phyloP scores from a whole-genome alignment of 1,140 invertebrate genomes.

The Uloborus diversus region DNA sequence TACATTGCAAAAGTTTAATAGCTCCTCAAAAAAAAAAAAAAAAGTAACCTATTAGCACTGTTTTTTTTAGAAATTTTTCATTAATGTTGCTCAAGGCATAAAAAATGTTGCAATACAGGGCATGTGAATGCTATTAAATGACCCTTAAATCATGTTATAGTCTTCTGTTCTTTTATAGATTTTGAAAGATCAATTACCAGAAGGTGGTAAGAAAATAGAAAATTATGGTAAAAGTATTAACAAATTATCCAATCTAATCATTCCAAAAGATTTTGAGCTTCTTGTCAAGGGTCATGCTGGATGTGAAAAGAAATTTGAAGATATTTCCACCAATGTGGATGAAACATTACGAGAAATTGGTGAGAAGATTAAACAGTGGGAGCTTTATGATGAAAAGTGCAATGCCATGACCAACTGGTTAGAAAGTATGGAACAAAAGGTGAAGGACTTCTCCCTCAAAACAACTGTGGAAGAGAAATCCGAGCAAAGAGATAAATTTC shows the following conservation, averaged over 20 bases:
- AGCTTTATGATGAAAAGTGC: slow-evolving; percentile 86
- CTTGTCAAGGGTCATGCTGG: slow-evolving; percentile 20
- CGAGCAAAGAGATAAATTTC: slow-evolving; percentile 88
- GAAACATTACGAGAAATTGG: slow-evolving; percentile 82
- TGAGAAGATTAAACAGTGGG: slow-evolving; percentile 88
- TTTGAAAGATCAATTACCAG: slow-evolving; percentile 72
- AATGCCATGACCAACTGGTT: slow-evolving; percentile 85
- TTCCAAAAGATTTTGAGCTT: slow-evolving; percentile 27
- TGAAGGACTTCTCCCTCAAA: slow-evolving; percentile 87
- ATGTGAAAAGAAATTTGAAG: slow-evolving; percentile 26
- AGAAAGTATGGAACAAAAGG: slow-evolving; percentile 81
- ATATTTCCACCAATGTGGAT: slow-evolving; percentile 66
- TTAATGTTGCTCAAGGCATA: too few species aligned
- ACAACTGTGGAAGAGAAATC: slow-evolving; percentile 89
- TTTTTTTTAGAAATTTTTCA: too few species aligned
- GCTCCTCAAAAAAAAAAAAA: too few species aligned
- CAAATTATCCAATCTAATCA: slow-evolving; percentile 14
- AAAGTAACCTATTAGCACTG: too few species aligned
- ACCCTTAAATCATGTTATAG: too few species aligned
- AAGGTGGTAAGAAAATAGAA: slow-evolving; percentile 11
- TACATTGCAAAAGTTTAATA: too few species aligned
- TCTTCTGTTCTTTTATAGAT: slow-evolving; percentile 64
- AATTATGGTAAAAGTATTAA: slow-evolving; percentile 5
- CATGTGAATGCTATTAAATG: too few species aligned
- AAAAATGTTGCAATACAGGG: too few species aligned